Base-by-base conservation (phyloP, 2,113 vertebrate species). In the Sebastes fasciatus region DNA sequence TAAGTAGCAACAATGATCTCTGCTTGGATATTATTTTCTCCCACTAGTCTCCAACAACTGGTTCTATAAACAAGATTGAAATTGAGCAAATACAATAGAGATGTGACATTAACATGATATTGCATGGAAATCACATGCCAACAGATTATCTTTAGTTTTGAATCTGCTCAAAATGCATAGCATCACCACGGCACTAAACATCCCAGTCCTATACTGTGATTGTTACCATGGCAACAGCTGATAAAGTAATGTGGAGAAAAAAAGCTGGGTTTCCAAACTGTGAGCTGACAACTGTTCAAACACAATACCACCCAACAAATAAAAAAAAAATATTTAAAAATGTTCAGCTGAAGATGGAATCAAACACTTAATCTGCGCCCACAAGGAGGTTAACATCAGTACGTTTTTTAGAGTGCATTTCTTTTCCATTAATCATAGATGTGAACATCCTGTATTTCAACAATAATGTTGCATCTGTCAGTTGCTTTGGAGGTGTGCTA, bases 211-310 rank as follows among this genome's bases (percentile, higher is more conserved):
- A 77, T 63, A 86, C 69, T 77, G 26, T 23, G 42, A 72, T 64
- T 57, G 87, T 90, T 89, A 77, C 89, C 80, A 90, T 87, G 70
- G 92, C 80, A 92, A 93, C 91, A 86, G 55, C 66, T 68, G 74
- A 77, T 80, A 54, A 87, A 66, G 65, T 74, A 26, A 83, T 55
- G 67, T 26, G 23, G 11, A 75, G 19, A n/a, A 79, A 85, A 79
- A 85, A 79, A 83, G 63, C 61, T 34, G 16, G 74, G 26, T 71
- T 80, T 70, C 51, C 12, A 73, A 80, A 79, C 63, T 23, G 26
- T 57, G 64, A 83, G 51, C 16, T 43, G 45, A 77, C 70, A 84
- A 62, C 55, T 73, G 57, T 71, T 68, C 43, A 81, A 80, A 76
- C 63, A 49, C 26, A 64, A 65, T 77, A 72, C 79, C 23, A 74